Evolutionary conservation across 2,888 invertebrate species (phyloP).

Genomic region (Iselma pallidipennis): DNA sequence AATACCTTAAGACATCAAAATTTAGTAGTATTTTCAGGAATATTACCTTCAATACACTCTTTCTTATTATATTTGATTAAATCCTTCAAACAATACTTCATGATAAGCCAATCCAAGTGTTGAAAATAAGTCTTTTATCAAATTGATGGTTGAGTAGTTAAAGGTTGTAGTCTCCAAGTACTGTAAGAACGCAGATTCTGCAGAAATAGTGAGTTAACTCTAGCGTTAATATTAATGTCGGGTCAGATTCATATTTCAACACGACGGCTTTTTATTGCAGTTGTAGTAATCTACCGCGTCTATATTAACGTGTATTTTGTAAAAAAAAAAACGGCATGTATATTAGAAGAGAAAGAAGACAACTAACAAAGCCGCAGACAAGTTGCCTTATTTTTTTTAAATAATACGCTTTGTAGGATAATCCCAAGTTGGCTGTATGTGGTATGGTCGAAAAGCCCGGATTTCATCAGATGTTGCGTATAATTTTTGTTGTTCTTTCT

Average conservation of each 20-base stretch:
- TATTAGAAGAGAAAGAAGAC: neutral
- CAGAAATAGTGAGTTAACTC: conserved; percentile 22
- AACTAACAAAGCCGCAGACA: too few species aligned
- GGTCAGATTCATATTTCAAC: conserved; percentile 26
- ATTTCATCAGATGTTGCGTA: neutral
- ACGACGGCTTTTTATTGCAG: conserved; percentile 19
- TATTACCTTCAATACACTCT: too few species aligned
- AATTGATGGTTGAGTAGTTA: neutral
- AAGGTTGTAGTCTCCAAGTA: neutral
- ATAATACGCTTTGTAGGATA: too few species aligned
- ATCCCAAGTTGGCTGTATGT: too few species aligned
- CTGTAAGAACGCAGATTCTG: conserved; percentile 11
- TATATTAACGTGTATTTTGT: conserved; percentile 5
- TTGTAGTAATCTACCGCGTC: conserved; percentile 16
- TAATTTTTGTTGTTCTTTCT: neutral
- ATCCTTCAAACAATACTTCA: too few species aligned
- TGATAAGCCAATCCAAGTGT: too few species aligned
- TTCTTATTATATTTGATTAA: too few species aligned
- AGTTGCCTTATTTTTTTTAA: too few species aligned
- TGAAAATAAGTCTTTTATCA: neutral
- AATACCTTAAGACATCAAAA: too few species aligned
- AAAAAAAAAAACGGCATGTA: neutral
- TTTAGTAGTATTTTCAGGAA: too few species aligned
- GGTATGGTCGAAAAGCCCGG: neutral
- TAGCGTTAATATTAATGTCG: conserved; percentile 31